A percentile compares a stretch with the other conserved stretches of the same genome.
Conservation (phyloP, 1,140 invertebrate species). For the Lordiphosa stackelbergi region DNA sequence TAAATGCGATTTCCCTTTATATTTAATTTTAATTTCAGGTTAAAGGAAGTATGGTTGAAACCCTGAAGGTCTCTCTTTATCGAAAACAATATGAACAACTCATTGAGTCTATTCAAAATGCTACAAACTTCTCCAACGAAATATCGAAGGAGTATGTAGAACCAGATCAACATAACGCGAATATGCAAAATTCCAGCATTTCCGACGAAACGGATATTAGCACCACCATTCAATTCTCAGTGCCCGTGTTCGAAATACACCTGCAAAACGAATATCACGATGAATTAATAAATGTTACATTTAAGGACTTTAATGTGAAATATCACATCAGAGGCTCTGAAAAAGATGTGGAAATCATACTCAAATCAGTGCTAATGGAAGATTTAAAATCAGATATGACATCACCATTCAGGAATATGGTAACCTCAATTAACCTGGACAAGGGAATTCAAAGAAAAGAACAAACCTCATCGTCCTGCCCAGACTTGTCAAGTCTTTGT, state of each 20-base stretch:
- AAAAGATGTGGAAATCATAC: conserved; percentile 85
- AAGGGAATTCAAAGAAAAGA: conserved; percentile 46
- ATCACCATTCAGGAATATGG: conserved; percentile 88
- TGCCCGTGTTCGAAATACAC: conserved; percentile 85
- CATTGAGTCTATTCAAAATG: conserved; percentile 84
- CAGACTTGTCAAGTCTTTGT: conserved; percentile 80
- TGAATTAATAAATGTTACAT: conserved; percentile 86
- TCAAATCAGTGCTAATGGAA: conserved; percentile 91
- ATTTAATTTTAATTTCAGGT: conserved; percentile 78
- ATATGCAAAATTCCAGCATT: conserved; percentile 19
- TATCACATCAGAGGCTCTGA: conserved; percentile 82
- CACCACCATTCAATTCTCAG: conserved; percentile 82
- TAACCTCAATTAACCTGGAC: conserved; percentile 83
- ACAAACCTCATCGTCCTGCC: conserved; percentile 89
- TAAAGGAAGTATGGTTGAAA: conserved; percentile 88
- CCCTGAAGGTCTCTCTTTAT: conserved; percentile 89
- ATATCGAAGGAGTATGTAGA: conserved; percentile 17
- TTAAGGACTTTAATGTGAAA: conserved; percentile 87
- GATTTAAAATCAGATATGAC: conserved; percentile 87
- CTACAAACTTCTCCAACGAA: conserved; percentile 61
- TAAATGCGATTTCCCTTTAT: too few relatives aligned
- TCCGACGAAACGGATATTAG: conserved; percentile 25
- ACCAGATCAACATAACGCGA: conserved; percentile 23
- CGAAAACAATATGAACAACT: conserved; percentile 93
- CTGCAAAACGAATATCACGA: conserved; percentile 81